Base-by-base conservation (phyloP, 2,888 invertebrate genomes). In the Drosophila multiciliata region DNA sequence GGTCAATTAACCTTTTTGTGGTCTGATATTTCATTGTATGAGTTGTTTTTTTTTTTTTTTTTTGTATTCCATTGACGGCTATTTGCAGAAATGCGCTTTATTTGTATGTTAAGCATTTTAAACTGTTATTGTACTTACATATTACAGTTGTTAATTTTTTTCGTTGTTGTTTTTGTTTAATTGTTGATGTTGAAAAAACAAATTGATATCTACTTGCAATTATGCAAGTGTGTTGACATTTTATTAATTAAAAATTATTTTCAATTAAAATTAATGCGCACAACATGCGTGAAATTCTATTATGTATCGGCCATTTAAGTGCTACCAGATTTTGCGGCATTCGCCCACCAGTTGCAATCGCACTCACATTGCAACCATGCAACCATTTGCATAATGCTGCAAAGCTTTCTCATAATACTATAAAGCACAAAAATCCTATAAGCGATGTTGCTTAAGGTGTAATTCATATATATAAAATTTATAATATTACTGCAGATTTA, bases 201-300 rank as follows among this genome's bases (percentile, higher is more conserved):
- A 66, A 78, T 76, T 72, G 82, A 80, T 82, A 68, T 68, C 69
- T 58, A 89, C 76, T 89, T 74, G 83, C 81, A 86, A 86, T 86
- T 88, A 88, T 78, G 78, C 65, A 67, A 54, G 71, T 71, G 68
- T 82, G 89, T 75, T 84, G 85, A 89, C 85, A 80, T 84, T 87
- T 88, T 85, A 89, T 86, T 86, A 86, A 86, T 86, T 86, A 86
- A 86, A 89, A 85, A 89, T 87, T 73, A 78, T 85, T 89, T 85
- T 82, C 82, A 89, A 86, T 86, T 87, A 86, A 84, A 80, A 64
- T 75, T 89, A 85, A 89, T 85, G 71, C 85, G 78, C 78, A 87
- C 78, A 87, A 78, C 73, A 75, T 80, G 78, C 82, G 75, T 86
- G 85, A 89, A 86, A 86, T 86, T 85, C 90, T 76, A 75, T 89